Percentiles rank a stretch among this genome's conserved stretches.
phyloP scores from a whole-genome alignment of 2,888 invertebrate species.

The Nomada ruficornis region DNA sequence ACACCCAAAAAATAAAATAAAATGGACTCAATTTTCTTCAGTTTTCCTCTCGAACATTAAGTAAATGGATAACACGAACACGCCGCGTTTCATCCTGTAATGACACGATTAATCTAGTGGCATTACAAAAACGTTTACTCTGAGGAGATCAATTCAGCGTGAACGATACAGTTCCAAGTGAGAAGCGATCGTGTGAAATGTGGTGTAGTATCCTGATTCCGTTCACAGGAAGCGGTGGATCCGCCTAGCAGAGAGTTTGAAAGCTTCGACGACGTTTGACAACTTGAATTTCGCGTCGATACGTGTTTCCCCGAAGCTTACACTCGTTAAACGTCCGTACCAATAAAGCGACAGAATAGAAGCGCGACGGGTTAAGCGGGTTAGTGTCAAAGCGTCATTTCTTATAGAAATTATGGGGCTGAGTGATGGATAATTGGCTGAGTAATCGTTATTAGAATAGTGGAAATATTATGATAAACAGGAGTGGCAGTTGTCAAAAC shows the following conservation, averaged over 20 bases:
- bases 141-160: slow-evolving; percentile 29
- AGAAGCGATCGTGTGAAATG: background rate
- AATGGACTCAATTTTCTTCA: background rate
- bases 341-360: slow-evolving; percentile 23
- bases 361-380: slow-evolving; percentile 25
- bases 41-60: background rate
- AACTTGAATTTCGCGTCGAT: slow-evolving; percentile 19
- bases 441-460: slow-evolving; percentile 1
- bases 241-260: background rate
- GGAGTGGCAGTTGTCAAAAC: background rate
- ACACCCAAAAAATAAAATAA: background rate
- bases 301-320: slow-evolving; percentile 21
- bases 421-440: slow-evolving; percentile 23
- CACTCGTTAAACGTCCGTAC: slow-evolving; percentile 29
- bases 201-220: slow-evolving; percentile 34
- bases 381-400: slow-evolving; percentile 42
- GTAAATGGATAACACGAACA: slow-evolving; percentile 1
- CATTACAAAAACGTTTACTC: slow-evolving; percentile 36
- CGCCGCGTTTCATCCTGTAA: background rate
- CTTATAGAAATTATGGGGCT: slow-evolving; percentile 12
- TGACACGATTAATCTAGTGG: background rate
- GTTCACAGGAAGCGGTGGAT: slow-evolving; percentile 20
- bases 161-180: slow-evolving; percentile 31
- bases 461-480: too few relatives aligned
- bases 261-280: slow-evolving; percentile 19